Conservation (phyloP, 2,113 vertebrate genomes). For the Pterocles orientalis region DNA sequence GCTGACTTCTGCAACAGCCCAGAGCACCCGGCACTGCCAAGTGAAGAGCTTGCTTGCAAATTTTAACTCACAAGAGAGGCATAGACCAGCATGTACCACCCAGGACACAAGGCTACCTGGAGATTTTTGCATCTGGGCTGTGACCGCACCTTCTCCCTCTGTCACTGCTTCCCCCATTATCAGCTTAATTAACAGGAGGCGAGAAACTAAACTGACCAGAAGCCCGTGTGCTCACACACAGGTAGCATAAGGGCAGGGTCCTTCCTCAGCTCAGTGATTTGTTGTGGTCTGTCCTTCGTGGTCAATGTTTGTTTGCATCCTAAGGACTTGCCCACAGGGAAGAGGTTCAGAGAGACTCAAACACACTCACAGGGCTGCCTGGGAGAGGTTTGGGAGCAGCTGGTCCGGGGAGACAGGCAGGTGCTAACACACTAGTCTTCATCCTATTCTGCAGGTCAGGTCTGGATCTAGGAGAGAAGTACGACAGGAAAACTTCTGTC, state of each 20-base stretch:
- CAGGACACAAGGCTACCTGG: neutral
- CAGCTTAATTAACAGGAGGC: neutral
- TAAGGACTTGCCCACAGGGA: neutral
- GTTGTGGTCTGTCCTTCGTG: neutral
- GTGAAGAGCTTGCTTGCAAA: neutral
- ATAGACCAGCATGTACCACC: neutral
- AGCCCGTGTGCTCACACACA: neutral
- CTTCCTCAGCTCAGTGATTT: neutral
- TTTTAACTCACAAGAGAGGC: neutral
- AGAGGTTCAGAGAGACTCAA: neutral
- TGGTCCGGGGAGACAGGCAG: neutral
- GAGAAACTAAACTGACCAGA: neutral
- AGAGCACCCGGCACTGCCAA: neutral
- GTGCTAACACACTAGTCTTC: neutral
- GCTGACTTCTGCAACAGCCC: neutral
- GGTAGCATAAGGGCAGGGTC: neutral
- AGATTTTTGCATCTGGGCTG: neutral
- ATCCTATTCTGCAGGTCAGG: neutral
- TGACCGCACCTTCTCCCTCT: neutral
- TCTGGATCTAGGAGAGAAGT: constrained; percentile 4
- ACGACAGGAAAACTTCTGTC: neutral
- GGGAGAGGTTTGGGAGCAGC: neutral
- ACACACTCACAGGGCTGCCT: neutral
- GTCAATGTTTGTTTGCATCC: neutral
- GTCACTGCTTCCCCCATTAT: neutral